Conservation (phyloP, 2,888 invertebrate genomes). For the Meiosimyza decipiens region DNA sequence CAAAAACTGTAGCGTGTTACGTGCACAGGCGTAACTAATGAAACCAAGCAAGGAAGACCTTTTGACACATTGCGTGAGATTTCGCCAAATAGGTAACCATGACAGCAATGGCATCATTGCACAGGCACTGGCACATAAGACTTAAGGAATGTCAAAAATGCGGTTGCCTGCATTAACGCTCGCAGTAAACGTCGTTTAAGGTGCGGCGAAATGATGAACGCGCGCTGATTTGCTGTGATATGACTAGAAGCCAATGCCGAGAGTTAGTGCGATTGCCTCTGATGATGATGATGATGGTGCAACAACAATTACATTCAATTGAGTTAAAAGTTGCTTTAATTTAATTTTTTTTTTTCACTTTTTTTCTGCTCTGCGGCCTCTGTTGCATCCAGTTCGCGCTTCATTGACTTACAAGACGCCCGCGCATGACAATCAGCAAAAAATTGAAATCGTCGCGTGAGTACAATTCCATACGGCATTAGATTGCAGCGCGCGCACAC, state of each 20-base stretch:
- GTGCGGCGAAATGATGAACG: constrained; percentile 12
- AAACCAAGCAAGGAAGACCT: constrained; percentile 20
- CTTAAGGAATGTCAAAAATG: constrained; percentile 25
- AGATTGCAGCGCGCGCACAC: constrained; percentile 13
- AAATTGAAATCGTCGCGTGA: constrained; percentile 12
- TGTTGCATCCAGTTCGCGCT: background rate
- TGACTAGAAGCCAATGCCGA: background rate
- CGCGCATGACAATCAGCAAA: constrained; percentile 14
- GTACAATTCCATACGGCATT: background rate
- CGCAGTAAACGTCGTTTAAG: background rate
- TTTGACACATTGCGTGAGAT: constrained; percentile 20
- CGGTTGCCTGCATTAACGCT: constrained; percentile 6
- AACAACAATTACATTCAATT: constrained; percentile 31
- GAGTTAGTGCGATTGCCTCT: no score
- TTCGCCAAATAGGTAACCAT: constrained; percentile 7
- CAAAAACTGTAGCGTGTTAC: constrained; percentile 2
- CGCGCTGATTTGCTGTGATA: constrained; percentile 15
- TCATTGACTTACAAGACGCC: background rate
- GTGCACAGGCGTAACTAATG: constrained; percentile 15
- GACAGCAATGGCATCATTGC: background rate
- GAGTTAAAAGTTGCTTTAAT: constrained; percentile 30
- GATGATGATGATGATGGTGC: background rate
- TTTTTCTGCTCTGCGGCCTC: background rate
- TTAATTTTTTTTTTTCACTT: background rate
- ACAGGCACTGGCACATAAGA: background rate